Conservation (phyloP, 2,888 invertebrate species). For the Cosmopolites sordidus region DNA sequence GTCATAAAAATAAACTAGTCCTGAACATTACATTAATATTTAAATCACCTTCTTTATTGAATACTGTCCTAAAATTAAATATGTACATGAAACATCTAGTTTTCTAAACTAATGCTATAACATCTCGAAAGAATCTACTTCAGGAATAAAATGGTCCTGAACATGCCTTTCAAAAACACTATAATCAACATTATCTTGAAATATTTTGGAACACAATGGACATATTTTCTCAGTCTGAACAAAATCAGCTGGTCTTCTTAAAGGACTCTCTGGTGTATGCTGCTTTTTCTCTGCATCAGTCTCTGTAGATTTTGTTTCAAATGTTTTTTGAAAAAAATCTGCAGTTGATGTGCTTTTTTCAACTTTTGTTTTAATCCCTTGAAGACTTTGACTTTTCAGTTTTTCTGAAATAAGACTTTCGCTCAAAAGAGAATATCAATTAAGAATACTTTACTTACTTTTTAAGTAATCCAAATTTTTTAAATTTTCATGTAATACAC, state of each 20-base stretch:
- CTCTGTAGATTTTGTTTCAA: constrained; percentile 33
- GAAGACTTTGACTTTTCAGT: constrained; percentile 27
- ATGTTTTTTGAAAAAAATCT: constrained; percentile 28
- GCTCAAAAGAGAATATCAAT: not conserved
- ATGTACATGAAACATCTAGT: not conserved
- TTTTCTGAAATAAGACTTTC: constrained; percentile 26
- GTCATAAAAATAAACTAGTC: no score
- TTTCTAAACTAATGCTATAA: constrained; percentile 26
- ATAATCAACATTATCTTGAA: constrained; percentile 56
- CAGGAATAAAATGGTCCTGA: constrained; percentile 62
- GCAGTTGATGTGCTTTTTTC: constrained; percentile 32
- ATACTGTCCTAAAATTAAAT: no score
- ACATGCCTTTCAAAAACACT: constrained; percentile 70
- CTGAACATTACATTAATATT: no score
- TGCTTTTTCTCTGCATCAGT: constrained; percentile 42
- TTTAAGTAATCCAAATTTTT: constrained; percentile 48
- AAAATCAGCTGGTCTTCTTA: constrained; percentile 40
- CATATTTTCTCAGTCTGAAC: constrained; percentile 57
- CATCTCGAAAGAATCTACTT: constrained; percentile 49
- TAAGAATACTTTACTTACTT: constrained; percentile 36
- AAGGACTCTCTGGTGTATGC: not conserved
- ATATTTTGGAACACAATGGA: constrained; percentile 69
- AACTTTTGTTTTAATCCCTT: constrained; percentile 24
- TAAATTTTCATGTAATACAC: constrained; percentile 53
- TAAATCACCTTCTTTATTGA: no score